A percentile compares a stretch with the other conserved stretches of the same genome.
Conservation (phyloP, 1,140 invertebrate genomes). For the Rhopalosiphum maidis region DNA sequence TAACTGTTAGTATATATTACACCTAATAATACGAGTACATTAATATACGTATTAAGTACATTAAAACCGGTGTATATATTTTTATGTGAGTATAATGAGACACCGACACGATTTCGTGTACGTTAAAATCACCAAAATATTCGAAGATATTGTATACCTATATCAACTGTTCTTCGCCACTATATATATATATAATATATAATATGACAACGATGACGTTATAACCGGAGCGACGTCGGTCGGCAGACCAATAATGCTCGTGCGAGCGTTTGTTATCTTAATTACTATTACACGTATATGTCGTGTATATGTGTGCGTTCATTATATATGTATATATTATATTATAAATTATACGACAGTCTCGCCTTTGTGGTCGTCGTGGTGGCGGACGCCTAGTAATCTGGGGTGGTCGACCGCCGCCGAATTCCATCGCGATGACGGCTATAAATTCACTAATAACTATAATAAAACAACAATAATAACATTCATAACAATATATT, state of each 20-base stretch:
- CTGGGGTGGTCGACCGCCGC: conserved; percentile 20
- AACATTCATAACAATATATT: neutral
- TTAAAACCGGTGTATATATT: too few relatives aligned
- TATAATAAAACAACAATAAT: neutral
- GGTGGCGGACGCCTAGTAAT: conserved; percentile 23
- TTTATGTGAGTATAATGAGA: too few relatives aligned
- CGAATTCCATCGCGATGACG: conserved; percentile 29
- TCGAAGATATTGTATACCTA: too few relatives aligned
- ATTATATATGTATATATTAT: neutral
- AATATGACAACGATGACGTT: neutral
- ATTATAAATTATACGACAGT: neutral
- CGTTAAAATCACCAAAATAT: too few relatives aligned
- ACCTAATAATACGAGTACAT: too few relatives aligned
- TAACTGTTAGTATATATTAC: too few relatives aligned
- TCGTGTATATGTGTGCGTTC: neutral
- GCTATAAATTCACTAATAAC: neutral
- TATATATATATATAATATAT: neutral
- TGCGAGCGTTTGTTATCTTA: neutral
- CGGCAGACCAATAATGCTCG: neutral
- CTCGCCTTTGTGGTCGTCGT: neutral
- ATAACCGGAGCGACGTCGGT: neutral
- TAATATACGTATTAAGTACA: too few relatives aligned
- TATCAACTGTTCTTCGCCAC: neutral
- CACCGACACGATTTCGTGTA: too few relatives aligned
- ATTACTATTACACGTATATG: neutral